phyloP scores from a whole-genome alignment of 2,113 vertebrate genomes.

The Castor canadensis region DNA sequence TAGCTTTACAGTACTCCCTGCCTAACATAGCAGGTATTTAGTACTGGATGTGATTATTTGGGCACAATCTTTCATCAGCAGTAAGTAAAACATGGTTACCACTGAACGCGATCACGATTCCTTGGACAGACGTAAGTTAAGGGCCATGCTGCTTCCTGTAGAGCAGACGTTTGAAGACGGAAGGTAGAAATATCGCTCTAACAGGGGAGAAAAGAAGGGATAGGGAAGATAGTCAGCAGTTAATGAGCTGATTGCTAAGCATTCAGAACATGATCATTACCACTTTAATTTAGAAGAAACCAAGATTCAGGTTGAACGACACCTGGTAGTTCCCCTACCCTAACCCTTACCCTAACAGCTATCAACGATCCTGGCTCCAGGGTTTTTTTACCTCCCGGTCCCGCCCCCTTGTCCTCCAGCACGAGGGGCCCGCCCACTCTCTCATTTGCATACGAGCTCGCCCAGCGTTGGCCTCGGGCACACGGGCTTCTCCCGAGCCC shows the following conservation, averaged over 20 bases:
- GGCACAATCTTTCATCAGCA: background rate
- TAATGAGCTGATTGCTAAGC: background rate
- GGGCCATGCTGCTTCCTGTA: background rate
- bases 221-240: background rate
- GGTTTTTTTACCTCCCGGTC: background rate
- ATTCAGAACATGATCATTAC: background rate
- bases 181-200: background rate
- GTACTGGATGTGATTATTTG: background rate
- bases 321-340: accelerated
- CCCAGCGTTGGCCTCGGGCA: background rate
- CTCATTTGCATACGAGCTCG: background rate
- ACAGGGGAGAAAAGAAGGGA: background rate
- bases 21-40: background rate
- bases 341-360: too few relatives aligned
- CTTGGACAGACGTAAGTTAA: background rate
- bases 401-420: background rate
- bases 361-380: accelerated
- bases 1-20: background rate
- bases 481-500: background rate
- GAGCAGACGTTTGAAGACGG: background rate
- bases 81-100: background rate
- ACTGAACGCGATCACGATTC: background rate
- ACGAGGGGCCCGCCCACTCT: slow-evolving; percentile 40
- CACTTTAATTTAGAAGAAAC: background rate
- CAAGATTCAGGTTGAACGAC: background rate